Evolutionary conservation across 2,797 vertebrate genomes (phyloP).

Genomic region (Lycodopsis pacificus): DNA sequence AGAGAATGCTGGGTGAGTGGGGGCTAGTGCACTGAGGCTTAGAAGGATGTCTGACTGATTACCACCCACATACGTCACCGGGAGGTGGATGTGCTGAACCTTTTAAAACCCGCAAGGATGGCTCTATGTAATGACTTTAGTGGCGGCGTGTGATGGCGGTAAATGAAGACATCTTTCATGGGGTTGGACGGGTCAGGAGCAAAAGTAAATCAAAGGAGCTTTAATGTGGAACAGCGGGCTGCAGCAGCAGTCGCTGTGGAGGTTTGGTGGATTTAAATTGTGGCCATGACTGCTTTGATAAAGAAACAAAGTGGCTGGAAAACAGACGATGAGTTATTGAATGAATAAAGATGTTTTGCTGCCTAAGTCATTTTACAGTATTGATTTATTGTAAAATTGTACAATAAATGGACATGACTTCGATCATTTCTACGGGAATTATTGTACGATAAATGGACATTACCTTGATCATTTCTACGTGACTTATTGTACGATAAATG

Average conservation of each 20-base stretch:
- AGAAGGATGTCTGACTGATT: conserved; percentile 55
- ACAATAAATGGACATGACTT: no score
- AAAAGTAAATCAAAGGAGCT: conserved; percentile 14
- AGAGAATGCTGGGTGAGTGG: neutral
- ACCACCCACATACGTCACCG: conserved; percentile 44
- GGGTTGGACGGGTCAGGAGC: neutral
- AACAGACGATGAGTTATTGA: neutral
- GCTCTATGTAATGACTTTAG: conserved; percentile 55
- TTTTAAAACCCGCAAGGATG: conserved; percentile 68
- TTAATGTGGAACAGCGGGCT: neutral
- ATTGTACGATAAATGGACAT: no score
- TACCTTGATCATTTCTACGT: no score
- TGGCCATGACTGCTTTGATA: neutral
- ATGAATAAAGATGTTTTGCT: neutral
- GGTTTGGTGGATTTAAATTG: conserved; percentile 21
- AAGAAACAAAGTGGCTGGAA: neutral
- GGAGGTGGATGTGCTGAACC: conserved; percentile 47
- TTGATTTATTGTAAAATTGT: no score
- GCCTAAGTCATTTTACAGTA: neutral
- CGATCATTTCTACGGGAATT: no score
- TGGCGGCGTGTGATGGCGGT: neutral
- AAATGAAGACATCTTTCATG: conserved; percentile 47
- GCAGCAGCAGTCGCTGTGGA: neutral
- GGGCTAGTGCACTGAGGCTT: conserved; percentile 12
- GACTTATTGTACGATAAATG: no score